These are phyloP conservation scores for Ooceraea biroi DNA, from an alignment of 1,140 invertebrate genomes.

Conservation along the genomic window DNA sequence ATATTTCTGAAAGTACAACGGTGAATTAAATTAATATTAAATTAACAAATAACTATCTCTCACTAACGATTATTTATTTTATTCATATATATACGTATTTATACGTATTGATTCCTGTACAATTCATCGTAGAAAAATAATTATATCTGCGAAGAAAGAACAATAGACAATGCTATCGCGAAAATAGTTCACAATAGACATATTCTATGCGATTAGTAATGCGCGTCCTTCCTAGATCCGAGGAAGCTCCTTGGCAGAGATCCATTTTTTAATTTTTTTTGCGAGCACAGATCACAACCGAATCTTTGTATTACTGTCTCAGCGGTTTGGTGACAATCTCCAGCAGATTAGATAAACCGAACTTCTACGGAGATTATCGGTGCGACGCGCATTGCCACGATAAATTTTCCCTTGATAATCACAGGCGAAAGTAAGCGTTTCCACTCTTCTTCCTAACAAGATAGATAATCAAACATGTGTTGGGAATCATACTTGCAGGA, in stretches of 20 bases:
- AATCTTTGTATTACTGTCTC: background rate
- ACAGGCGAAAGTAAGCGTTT: slow-evolving; percentile 4
- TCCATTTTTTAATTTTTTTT: background rate
- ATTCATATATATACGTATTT: too few relatives aligned
- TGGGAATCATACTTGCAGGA: background rate
- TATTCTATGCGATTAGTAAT: background rate
- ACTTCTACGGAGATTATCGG: slow-evolving; percentile 46
- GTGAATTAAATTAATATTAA: too few relatives aligned
- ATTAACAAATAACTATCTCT: too few relatives aligned
- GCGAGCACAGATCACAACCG: background rate
- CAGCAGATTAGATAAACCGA: slow-evolving; percentile 68
- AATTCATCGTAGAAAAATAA: too few relatives aligned
- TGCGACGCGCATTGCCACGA: background rate
- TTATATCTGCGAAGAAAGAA: too few relatives aligned
- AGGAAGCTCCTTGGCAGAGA: too few relatives aligned
- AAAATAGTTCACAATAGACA: too few relatives aligned
- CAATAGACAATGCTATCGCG: too few relatives aligned
- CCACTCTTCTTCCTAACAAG: background rate
- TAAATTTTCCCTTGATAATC: slow-evolving; percentile 55
- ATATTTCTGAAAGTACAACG: too few relatives aligned
- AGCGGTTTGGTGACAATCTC: slow-evolving; percentile 37
- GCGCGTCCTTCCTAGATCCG: background rate
- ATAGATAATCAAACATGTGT: slow-evolving; percentile 1
- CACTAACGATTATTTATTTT: too few relatives aligned
- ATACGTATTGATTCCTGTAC: too few relatives aligned